Evolutionary conservation across 2,888 invertebrate species (phyloP).

Genomic region (Conistra vaccinii): DNA sequence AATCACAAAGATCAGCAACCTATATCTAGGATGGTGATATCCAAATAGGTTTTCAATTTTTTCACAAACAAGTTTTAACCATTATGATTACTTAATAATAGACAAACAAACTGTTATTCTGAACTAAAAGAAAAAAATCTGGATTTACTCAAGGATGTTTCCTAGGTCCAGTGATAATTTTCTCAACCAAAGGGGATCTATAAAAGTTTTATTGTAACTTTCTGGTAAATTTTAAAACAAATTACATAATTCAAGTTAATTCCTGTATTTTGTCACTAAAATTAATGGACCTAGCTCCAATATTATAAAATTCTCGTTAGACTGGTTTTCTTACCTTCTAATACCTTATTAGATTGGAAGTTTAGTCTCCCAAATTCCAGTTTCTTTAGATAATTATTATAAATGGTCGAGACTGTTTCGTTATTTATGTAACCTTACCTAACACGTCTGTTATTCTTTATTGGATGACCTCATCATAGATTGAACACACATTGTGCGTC

Average conservation of each 20-base stretch:
- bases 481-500: conserved; percentile 58
- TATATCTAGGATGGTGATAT: background rate
- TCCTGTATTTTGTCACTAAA: background rate
- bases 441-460: conserved; percentile 49
- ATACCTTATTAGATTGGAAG: background rate
- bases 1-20: background rate
- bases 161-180: background rate
- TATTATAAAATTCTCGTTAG: background rate
- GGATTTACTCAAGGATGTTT: conserved; percentile 8
- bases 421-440: conserved; percentile 38
- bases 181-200: background rate
- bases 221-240: too few species aligned
- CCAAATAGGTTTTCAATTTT: background rate
- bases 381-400: conserved; percentile 17
- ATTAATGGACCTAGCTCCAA: background rate
- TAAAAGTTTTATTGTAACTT: too few species aligned
- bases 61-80: background rate
- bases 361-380: conserved; percentile 4
- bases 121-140: background rate
- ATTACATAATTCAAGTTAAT: background rate
- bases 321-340: background rate
- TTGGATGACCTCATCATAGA: conserved; percentile 65
- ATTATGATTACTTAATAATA: background rate
- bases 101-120: background rate
- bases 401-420: conserved; percentile 9